Evolutionary conservation across 2,797 vertebrate genomes (phyloP), one percentile per base, ranked within the genome.

Genomic region (Gadopsis bispinosus): DNA sequence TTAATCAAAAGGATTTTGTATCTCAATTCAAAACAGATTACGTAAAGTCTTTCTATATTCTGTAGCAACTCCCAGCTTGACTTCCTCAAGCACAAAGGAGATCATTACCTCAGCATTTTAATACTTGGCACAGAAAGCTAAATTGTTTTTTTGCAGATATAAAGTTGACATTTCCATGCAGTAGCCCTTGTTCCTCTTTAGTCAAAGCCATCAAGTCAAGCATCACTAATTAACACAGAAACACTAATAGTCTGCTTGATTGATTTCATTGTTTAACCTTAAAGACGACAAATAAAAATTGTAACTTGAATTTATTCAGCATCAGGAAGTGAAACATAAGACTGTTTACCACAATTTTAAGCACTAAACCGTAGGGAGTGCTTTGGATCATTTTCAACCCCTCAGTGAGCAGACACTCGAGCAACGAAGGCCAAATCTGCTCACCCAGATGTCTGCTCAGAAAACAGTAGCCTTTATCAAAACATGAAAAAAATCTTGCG

Each of bases 1-100:
- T 87, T 95, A 86, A 94, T 93, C 89, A 92, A 92, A 92, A 81
- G 86, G 79, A 73, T 87, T 93, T 91, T 83, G 84, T 88, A 77
- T 86, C 81, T 89, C 83, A 88, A 91, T 90, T 89, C 78, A 86
- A 87, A 87, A 84, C 79, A 81, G 88, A 89, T 94, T 93, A 89
- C 80, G 31, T 92, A 90, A 94, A 93, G 89, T 88, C 83, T 88
- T 81, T 87, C 48, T 89, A 80, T 89, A 89, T 91, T 94, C 89
- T 87, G 83, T 65, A 73, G 80, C 69, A 83, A 73, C 66, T 69
- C 80, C 82, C 86, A 79, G 80, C 75, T 78, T 88, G 87, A 88
- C 92, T 92, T 91, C 85, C 80, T 85, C 54, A 59, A 89, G 72
- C 84, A 89, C 90, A 93, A 92, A 93, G 66, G 71, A 85, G 78